Evolutionary conservation across 2,113 vertebrate genomes (phyloP).

Genomic region (Prinia subflava): DNA sequence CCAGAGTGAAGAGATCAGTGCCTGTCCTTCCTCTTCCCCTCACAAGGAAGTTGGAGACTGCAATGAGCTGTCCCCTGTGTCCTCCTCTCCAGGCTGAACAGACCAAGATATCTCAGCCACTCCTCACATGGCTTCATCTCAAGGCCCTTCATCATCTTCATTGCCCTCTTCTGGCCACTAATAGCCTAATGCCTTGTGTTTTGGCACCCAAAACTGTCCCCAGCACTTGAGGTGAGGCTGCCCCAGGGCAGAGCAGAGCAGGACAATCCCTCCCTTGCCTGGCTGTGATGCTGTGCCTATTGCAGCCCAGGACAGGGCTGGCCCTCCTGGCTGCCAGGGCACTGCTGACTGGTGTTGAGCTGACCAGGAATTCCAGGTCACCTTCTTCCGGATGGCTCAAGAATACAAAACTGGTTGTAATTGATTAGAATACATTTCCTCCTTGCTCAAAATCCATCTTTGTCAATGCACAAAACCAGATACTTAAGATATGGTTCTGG

Average conservation of each 20-base stretch:
- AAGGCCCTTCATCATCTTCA: background rate
- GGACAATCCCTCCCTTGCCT: background rate
- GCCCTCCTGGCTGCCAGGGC: background rate
- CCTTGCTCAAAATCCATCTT: background rate
- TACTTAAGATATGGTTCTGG: background rate
- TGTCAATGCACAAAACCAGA: background rate
- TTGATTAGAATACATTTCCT: background rate
- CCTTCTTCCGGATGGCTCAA: background rate
- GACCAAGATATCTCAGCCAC: fast-evolving
- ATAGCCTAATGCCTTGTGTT: fast-evolving
- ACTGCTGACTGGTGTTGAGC: fast-evolving
- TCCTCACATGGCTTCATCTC: fast-evolving
- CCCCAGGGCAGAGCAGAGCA: background rate
- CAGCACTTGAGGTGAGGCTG: fast-evolving
- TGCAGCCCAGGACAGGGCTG: fast-evolving
- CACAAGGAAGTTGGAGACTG: fast-evolving
- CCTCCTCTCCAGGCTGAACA: background rate
- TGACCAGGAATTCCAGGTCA: fast-evolving
- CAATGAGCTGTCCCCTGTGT: fast-evolving
- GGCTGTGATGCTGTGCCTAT: background rate
- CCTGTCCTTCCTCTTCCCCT: background rate
- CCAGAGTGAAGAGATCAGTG: background rate
- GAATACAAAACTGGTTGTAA: background rate
- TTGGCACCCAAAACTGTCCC: fast-evolving
- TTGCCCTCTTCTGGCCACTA: fast-evolving